Conservation (phyloP, 2,888 invertebrate species). For the Lochmaea capreae region DNA sequence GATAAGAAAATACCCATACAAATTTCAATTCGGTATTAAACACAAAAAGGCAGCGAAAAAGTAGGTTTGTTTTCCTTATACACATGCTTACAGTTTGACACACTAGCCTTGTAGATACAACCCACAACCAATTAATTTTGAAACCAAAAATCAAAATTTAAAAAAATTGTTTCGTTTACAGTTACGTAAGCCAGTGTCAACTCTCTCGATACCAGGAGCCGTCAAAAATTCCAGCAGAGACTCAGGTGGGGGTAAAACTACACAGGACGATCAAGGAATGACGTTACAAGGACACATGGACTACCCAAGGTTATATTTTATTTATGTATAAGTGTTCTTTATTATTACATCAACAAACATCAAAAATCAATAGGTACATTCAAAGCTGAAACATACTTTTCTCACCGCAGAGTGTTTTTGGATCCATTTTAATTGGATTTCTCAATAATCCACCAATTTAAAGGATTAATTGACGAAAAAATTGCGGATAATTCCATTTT, state of each 20-base stretch:
- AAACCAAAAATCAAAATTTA: not conserved
- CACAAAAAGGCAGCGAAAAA: not conserved
- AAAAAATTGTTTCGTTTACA: slow-evolving; percentile 67
- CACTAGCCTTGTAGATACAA: slow-evolving; percentile 35
- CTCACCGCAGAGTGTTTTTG: no score
- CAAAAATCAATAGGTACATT: not conserved
- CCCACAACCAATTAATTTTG: slow-evolving; percentile 37
- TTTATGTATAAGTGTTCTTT: not conserved
- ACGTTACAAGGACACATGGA: slow-evolving; percentile 92
- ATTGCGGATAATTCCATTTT: no score
- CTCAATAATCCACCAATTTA: no score
- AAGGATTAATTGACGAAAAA: no score
- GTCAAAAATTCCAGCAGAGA: slow-evolving; percentile 77
- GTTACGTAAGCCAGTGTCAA: slow-evolving; percentile 98
- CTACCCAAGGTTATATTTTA: slow-evolving; percentile 71
- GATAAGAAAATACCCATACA: not conserved
- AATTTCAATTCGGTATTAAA: no score
- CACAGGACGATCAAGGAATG: slow-evolving; percentile 82
- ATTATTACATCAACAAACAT: not conserved
- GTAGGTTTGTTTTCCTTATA: slow-evolving; percentile 18
- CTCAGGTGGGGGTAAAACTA: slow-evolving; percentile 66
- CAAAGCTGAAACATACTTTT: not conserved
- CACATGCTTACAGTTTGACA: slow-evolving; percentile 24
- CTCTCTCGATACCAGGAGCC: slow-evolving; percentile 95
- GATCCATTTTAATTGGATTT: no score